Conservation (phyloP, 2,113 vertebrate species). For the Rhadina sibilatrix region DNA sequence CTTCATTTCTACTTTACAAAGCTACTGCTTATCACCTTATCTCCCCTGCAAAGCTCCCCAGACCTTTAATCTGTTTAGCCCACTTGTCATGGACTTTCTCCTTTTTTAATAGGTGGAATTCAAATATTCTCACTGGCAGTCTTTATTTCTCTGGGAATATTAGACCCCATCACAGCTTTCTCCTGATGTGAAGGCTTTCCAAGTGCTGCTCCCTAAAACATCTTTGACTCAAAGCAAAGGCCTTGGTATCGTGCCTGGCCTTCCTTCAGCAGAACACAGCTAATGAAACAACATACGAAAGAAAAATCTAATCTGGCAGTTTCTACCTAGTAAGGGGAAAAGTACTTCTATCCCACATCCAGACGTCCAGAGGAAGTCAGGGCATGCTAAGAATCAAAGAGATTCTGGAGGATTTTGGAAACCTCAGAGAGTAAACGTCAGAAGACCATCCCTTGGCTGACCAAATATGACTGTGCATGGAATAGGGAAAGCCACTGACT, state of each 20-base stretch:
- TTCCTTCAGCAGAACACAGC: background rate
- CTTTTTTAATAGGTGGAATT: background rate
- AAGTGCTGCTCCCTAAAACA: background rate
- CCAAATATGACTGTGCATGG: background rate
- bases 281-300: background rate
- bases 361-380: background rate
- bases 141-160: background rate
- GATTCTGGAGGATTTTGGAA: background rate
- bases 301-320: background rate
- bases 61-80: background rate
- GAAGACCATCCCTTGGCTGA: background rate
- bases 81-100: background rate
- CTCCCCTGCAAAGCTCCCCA: background rate
- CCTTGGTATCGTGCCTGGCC: background rate
- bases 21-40: background rate
- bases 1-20: background rate
- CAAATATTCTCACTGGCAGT: background rate
- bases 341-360: background rate
- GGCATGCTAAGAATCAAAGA: background rate
- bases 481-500: background rate
- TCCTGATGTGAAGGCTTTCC: background rate
- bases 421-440: rapidly evolving
- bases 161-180: background rate
- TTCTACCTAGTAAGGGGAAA: background rate
- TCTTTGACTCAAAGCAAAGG: background rate